A percentile compares a stretch with the other conserved stretches of the same genome.
These are phyloP conservation scores for Cheilosia urbana DNA, from an alignment of 2,888 invertebrate species.

Conservation along the genomic window DNA sequence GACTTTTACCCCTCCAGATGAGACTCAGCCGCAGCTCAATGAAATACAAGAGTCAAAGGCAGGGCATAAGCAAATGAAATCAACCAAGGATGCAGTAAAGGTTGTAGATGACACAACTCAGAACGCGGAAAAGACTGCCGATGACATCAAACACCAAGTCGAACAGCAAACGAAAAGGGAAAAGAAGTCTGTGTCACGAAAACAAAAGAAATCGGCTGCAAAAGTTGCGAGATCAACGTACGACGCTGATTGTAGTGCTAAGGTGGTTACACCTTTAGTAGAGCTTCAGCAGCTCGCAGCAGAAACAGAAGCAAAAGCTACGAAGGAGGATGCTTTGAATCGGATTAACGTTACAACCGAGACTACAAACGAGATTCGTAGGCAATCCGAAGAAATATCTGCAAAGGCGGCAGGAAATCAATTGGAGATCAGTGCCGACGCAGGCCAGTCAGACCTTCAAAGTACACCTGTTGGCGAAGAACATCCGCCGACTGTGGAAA, in stretches of 20 bases:
- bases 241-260: background rate
- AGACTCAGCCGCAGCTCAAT: background rate
- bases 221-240: background rate
- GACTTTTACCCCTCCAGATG: too few relatives aligned
- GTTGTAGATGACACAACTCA: background rate
- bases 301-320: too few relatives aligned
- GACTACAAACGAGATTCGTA: background rate
- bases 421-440: background rate
- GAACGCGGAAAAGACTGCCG: background rate
- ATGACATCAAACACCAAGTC: background rate
- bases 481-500: background rate
- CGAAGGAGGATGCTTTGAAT: background rate
- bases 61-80: background rate
- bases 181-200: background rate
- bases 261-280: too few relatives aligned
- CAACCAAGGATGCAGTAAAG: background rate
- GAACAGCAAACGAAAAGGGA: background rate
- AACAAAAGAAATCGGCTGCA: background rate
- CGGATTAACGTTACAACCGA: background rate
- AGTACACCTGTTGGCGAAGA: background rate
- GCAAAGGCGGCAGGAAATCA: background rate
- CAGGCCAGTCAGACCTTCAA: background rate
- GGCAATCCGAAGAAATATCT: background rate
- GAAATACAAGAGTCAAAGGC: background rate
- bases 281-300: too few relatives aligned